These are phyloP conservation scores for Morpho achilles DNA, from an alignment of 2,888 invertebrate species.

Conservation along the genomic window DNA sequence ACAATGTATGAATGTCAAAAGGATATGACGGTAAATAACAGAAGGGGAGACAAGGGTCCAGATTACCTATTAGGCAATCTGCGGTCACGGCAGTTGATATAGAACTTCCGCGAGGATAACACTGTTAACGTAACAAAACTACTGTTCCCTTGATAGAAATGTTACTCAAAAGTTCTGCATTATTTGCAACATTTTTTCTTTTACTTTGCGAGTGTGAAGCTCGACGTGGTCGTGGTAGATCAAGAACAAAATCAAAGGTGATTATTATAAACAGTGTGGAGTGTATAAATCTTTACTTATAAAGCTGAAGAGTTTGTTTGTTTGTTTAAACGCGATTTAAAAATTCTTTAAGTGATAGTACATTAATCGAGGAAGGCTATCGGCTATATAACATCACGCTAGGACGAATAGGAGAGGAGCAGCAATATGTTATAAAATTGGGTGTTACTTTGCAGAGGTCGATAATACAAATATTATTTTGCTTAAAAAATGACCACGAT, in stretches of 20 bases:
- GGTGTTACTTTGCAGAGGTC: too few relatives aligned
- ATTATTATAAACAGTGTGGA: background rate
- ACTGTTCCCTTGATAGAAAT: slow-evolving; percentile 31
- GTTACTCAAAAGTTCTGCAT: slow-evolving; percentile 39
- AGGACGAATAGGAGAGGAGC: too few relatives aligned
- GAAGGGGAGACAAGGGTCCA: slow-evolving; percentile 67
- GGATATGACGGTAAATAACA: slow-evolving; percentile 50
- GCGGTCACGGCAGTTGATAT: slow-evolving; percentile 38
- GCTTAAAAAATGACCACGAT: too few relatives aligned
- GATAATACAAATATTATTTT: too few relatives aligned
- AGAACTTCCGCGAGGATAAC: slow-evolving; percentile 18
- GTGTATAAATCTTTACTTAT: too few relatives aligned
- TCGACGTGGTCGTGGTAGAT: slow-evolving; percentile 84
- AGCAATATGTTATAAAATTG: too few relatives aligned
- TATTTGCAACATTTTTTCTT: slow-evolving; percentile 31
- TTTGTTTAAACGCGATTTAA: too few relatives aligned
- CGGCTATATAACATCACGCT: too few relatives aligned
- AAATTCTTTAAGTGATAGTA: too few relatives aligned
- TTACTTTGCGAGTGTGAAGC: slow-evolving; percentile 57
- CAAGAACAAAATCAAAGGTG: slow-evolving; percentile 88
- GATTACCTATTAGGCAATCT: slow-evolving; percentile 71
- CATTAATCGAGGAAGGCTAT: too few relatives aligned
- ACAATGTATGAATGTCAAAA: slow-evolving; percentile 11
- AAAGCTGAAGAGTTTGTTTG: too few relatives aligned
- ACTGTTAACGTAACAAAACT: slow-evolving; percentile 2